A percentile compares a stretch with the other conserved stretches of the same genome.
Conservation (phyloP, 2,797 vertebrate genomes). For the Eulemur mongoz region DNA sequence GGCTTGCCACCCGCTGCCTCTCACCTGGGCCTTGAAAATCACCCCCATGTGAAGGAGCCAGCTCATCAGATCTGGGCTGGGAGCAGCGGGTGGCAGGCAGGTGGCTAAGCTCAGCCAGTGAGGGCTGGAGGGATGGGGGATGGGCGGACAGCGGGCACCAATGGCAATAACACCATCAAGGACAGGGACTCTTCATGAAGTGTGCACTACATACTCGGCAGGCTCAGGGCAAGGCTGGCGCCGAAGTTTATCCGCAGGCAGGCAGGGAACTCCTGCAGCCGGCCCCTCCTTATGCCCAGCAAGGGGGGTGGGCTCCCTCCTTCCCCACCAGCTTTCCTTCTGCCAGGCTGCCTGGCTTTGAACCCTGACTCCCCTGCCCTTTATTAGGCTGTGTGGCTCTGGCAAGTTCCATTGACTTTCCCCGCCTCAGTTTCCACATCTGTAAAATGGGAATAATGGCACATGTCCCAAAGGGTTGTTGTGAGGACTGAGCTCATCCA, state of each 20-base stretch:
- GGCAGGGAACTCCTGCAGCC: neutral
- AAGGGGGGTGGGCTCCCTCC: neutral
- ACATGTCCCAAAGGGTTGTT: neutral
- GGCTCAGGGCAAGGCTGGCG: neutral
- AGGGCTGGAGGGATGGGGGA: neutral
- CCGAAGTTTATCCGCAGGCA: neutral
- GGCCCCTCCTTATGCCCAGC: neutral
- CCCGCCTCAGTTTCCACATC: neutral
- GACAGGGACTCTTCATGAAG: neutral
- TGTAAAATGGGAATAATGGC: neutral
- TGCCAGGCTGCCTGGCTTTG: neutral
- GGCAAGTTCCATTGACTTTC: neutral
- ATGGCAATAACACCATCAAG: neutral
- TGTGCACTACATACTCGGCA: neutral
- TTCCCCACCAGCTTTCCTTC: neutral
- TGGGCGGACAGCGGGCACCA: neutral
- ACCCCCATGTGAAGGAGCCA: slow-evolving; percentile 25
- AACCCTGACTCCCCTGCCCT: neutral
- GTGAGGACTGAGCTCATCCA: neutral
- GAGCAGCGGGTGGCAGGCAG: neutral
- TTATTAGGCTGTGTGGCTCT: neutral
- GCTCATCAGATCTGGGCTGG: slow-evolving; percentile 19
- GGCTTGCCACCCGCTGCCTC: neutral
- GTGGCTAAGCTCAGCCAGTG: neutral
- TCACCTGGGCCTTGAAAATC: slow-evolving; percentile 35